Conservation (phyloP, 2,888 invertebrate species). For the Microplitis manilae region DNA sequence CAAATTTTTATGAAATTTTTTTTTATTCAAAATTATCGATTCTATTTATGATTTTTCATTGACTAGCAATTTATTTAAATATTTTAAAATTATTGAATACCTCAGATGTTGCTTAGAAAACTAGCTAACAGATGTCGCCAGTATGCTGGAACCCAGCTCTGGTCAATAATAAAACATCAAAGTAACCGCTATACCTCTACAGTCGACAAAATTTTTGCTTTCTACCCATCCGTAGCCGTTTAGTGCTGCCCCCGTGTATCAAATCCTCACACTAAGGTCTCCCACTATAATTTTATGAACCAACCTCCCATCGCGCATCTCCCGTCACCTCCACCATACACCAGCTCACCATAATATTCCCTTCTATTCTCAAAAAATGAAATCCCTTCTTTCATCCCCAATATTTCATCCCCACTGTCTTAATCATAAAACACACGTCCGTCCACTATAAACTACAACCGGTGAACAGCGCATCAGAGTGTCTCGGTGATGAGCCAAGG, state of each 20-base stretch:
- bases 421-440: constrained; percentile 38
- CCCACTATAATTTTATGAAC: not conserved
- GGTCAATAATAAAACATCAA: not conserved
- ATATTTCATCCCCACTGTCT: constrained; percentile 24
- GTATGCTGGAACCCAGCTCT: not conserved
- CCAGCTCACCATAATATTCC: not conserved
- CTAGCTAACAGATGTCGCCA: not conserved
- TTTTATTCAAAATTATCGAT: not conserved
- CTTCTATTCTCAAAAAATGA: not conserved
- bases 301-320: not conserved
- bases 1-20: not conserved
- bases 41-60: not conserved
- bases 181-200: not conserved
- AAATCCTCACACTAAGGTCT: not conserved
- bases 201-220: not conserved
- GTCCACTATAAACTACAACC: constrained; percentile 44
- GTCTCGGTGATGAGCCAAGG: constrained; percentile 1
- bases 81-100: not conserved
- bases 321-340: not conserved
- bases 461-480: not conserved
- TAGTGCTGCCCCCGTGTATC: not conserved
- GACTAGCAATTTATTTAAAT: too few species aligned
- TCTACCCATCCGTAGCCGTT: not conserved
- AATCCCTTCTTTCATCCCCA: constrained; percentile 25
- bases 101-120: not conserved